Conservation (phyloP, 2,888 invertebrate genomes). For the Lymantria monacha region DNA sequence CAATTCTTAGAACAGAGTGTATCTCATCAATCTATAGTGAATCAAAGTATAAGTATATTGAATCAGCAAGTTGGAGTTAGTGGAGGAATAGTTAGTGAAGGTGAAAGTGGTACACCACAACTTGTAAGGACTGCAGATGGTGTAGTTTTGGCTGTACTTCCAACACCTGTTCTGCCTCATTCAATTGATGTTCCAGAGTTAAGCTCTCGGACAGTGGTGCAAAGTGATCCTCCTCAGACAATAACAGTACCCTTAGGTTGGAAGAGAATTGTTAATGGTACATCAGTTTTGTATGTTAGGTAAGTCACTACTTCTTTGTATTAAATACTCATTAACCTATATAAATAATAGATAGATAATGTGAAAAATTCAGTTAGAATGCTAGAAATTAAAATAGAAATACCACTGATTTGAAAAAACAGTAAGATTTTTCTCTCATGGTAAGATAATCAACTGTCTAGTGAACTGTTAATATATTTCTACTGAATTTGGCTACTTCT, state of each 20-base stretch:
- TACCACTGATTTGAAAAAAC: too few relatives aligned
- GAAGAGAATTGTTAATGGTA: constrained; percentile 70
- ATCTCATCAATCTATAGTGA: constrained; percentile 76
- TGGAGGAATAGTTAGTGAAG: constrained; percentile 61
- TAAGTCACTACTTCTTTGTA: constrained; percentile 31
- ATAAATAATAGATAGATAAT: too few relatives aligned
- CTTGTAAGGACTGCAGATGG: constrained; percentile 74
- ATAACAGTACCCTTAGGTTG: constrained; percentile 77
- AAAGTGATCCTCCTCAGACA: constrained; percentile 67
- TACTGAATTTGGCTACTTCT: too few relatives aligned
- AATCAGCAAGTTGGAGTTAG: constrained; percentile 77
- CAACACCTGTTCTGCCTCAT: constrained; percentile 51
- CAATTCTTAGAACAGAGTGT: constrained; percentile 80
- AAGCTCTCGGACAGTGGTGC: constrained; percentile 56
- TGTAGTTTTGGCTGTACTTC: constrained; percentile 72
- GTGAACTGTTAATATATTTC: too few relatives aligned
- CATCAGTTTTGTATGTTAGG: constrained; percentile 73
- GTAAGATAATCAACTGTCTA: too few relatives aligned
- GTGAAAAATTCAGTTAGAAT: too few relatives aligned
- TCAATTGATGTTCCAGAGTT: constrained; percentile 50
- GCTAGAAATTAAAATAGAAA: too few relatives aligned
- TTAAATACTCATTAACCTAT: not conserved
- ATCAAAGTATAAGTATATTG: constrained; percentile 78
- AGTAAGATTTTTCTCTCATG: too few relatives aligned
- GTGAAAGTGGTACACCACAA: constrained; percentile 62